Conservation (phyloP, 2,113 vertebrate species). For the Motacilla tschutschensis region DNA sequence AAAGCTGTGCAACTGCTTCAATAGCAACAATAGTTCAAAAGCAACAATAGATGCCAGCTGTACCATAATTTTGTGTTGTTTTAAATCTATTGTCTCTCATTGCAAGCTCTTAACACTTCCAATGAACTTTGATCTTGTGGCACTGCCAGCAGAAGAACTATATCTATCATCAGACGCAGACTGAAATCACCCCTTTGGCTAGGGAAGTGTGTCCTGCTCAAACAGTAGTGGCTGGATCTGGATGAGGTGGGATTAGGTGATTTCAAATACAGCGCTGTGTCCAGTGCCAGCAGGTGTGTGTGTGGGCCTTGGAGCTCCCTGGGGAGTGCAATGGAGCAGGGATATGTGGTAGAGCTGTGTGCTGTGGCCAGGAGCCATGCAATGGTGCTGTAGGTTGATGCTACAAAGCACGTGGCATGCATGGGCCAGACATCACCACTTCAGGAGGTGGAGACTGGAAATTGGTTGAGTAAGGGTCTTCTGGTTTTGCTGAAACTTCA, state of each 20-base stretch:
- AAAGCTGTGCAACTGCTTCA: background rate
- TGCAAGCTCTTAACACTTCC: background rate
- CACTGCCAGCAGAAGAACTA: background rate
- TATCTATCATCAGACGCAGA: background rate
- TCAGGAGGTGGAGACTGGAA: background rate
- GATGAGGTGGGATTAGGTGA: background rate
- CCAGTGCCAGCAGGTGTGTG: background rate
- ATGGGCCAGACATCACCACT: background rate
- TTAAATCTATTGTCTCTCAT: background rate
- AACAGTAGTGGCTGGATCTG: background rate
- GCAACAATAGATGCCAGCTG: background rate
- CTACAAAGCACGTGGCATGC: fast-evolving
- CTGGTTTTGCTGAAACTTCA: background rate
- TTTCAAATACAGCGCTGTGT: background rate
- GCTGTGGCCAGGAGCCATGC: background rate
- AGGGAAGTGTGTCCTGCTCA: background rate
- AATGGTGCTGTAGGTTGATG: background rate
- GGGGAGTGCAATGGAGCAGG: fast-evolving
- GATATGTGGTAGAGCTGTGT: background rate
- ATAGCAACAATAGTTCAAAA: background rate
- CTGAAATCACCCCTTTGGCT: background rate
- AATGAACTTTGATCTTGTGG: background rate
- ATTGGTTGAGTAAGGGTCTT: background rate
- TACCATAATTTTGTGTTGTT: background rate
- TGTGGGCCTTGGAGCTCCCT: background rate